A percentile compares a stretch with the other conserved stretches of the same genome.
Evolutionary conservation across 2,797 vertebrate genomes (phyloP).

Genomic region (Anguilla obscura): DNA sequence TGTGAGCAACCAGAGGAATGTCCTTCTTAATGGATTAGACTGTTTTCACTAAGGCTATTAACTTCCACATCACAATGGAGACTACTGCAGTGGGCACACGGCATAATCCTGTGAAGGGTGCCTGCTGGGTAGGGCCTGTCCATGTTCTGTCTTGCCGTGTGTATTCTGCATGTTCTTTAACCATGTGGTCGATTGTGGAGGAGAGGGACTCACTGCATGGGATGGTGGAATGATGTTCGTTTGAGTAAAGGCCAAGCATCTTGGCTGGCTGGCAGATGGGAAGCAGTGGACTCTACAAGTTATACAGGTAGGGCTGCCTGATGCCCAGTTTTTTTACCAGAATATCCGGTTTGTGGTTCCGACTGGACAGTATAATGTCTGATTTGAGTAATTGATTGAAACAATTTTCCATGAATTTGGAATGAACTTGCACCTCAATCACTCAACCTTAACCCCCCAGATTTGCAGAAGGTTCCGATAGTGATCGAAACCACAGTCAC

Average conservation of each 20-base stretch:
- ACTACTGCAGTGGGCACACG: background rate
- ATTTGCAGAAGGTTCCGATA: too few species aligned
- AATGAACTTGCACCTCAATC: too few species aligned
- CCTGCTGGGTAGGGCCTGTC: background rate
- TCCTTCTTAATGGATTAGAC: slow-evolving; percentile 65
- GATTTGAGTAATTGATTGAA: too few species aligned
- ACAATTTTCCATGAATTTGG: too few species aligned
- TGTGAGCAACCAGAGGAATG: background rate
- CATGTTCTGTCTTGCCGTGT: background rate
- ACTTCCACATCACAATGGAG: slow-evolving; percentile 59
- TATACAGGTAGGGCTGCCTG: background rate
- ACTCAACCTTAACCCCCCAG: too few species aligned
- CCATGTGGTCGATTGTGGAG: background rate
- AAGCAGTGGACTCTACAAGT: background rate
- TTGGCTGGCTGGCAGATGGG: background rate
- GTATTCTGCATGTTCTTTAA: background rate
- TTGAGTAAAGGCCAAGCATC: background rate
- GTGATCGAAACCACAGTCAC: too few species aligned
- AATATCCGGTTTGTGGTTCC: too few species aligned
- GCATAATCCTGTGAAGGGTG: background rate
- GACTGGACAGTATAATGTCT: too few species aligned
- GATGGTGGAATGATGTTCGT: background rate
- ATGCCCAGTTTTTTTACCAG: background rate
- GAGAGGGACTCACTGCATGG: background rate
- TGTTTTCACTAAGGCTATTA: slow-evolving; percentile 69